Evolutionary conservation across 2,888 invertebrate genomes (phyloP).

Genomic region (Platycheirus albimanus): DNA sequence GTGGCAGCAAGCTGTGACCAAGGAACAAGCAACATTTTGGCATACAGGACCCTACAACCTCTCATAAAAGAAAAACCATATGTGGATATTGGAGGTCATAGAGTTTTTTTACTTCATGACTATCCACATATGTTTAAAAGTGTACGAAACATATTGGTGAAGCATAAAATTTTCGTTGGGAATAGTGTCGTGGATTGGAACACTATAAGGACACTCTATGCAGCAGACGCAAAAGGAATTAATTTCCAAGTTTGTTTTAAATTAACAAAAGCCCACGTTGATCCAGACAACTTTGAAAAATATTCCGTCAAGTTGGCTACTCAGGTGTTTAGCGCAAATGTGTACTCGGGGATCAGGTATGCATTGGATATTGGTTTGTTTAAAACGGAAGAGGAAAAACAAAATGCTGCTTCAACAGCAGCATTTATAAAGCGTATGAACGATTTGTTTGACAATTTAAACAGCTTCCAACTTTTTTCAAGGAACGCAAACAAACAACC

Average conservation of each 20-base stretch:
- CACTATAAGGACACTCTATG: neutral
- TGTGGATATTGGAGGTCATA: neutral
- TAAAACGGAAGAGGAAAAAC: neutral
- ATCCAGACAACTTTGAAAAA: neutral
- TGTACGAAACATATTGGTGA: neutral
- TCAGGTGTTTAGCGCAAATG: neutral
- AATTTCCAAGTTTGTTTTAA: neutral
- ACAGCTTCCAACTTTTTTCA: neutral
- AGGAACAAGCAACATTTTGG: neutral
- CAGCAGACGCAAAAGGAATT: neutral
- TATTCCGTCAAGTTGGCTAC: neutral
- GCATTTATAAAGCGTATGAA: neutral
- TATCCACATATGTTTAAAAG: neutral
- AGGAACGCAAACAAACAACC: neutral
- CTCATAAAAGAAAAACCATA: neutral
- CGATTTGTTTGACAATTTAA: neutral
- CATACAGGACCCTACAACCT: neutral
- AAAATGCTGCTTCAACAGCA: neutral
- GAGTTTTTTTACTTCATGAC: neutral
- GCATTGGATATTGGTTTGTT: neutral
- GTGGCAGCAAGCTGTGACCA: conserved; percentile 17
- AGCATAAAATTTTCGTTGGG: neutral
- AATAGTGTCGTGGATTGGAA: neutral
- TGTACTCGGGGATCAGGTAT: neutral
- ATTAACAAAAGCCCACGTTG: neutral